Evolutionary conservation across 2,797 vertebrate genomes (phyloP).

Genomic region (Ceryle rudis): DNA sequence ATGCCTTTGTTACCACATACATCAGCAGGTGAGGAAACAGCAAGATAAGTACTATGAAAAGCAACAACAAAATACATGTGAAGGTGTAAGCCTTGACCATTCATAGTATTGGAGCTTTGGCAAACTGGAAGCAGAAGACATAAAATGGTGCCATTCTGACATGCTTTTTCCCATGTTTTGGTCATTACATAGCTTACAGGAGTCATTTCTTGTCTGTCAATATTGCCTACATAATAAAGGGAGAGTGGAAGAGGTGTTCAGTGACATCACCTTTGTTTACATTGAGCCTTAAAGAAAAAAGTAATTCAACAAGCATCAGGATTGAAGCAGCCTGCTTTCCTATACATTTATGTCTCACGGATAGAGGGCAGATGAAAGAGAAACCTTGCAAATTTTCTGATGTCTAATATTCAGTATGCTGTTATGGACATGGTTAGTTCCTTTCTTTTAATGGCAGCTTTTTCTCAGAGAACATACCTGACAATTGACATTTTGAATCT

Average conservation of each 20-base stretch:
- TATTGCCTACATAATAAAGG: not conserved
- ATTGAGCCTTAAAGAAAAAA: not conserved
- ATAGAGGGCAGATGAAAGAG: not conserved
- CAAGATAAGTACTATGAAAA: not conserved
- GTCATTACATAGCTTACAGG: not conserved
- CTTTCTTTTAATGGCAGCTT: not conserved
- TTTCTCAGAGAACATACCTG: not conserved
- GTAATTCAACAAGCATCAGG: not conserved
- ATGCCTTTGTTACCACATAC: not conserved
- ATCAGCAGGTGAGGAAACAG: not conserved
- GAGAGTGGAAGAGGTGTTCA: not conserved
- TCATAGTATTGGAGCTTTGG: not conserved
- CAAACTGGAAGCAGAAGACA: not conserved
- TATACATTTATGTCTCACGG: not conserved
- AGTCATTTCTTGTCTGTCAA: not conserved
- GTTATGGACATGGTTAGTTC: not conserved
- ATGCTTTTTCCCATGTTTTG: rapidly evolving
- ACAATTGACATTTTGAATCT: not conserved
- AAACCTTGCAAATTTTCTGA: not conserved
- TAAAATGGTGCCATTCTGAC: not conserved
- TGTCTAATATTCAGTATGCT: not conserved
- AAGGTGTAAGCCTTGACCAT: not conserved
- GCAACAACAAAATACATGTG: not conserved
- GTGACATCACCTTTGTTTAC: not conserved
- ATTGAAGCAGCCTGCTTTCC: not conserved